These are phyloP conservation scores for Cladorhizidae sp. DNA, from an alignment of 37 sponge, comb jelly and placozoan species.

Conservation along the genomic window DNA sequence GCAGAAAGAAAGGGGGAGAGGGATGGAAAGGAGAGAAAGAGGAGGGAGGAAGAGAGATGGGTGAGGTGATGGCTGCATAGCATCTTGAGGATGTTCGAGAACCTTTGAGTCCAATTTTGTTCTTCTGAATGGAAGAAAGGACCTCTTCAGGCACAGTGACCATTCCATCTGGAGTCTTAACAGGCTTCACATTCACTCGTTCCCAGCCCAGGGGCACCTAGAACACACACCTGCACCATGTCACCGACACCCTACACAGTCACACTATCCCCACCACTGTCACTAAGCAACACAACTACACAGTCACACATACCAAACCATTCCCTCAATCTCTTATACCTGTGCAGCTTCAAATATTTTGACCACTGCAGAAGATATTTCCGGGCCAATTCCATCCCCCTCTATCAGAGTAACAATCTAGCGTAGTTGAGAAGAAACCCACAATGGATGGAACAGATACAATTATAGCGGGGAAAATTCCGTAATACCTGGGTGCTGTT, in stretches of 20 bases:
- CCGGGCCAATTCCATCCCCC: conserved; percentile 99
- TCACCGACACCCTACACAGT: too few species aligned
- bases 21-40: too few species aligned
- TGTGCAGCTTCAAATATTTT: conserved; percentile 92
- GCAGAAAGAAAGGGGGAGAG: too few species aligned
- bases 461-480: background rate
- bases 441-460: background rate
- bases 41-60: background rate
- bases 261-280: too few species aligned
- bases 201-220: conserved; percentile 95
- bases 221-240: too few species aligned
- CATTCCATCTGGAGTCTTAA: conserved; percentile 75
- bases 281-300: too few species aligned
- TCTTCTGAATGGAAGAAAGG: conserved; percentile 87
- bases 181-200: conserved; percentile 79
- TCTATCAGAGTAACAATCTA: conserved; percentile 87
- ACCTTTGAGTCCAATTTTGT: conserved; percentile 99
- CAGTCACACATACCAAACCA: background rate
- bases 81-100: background rate
- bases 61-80: background rate
- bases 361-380: conserved; percentile 92
- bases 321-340: conserved; percentile 17
- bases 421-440: background rate
- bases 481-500: background rate
- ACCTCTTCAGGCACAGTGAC: conserved; percentile 87